Base-by-base conservation (phyloP, 1,140 invertebrate species). In the Mya arenaria region DNA sequence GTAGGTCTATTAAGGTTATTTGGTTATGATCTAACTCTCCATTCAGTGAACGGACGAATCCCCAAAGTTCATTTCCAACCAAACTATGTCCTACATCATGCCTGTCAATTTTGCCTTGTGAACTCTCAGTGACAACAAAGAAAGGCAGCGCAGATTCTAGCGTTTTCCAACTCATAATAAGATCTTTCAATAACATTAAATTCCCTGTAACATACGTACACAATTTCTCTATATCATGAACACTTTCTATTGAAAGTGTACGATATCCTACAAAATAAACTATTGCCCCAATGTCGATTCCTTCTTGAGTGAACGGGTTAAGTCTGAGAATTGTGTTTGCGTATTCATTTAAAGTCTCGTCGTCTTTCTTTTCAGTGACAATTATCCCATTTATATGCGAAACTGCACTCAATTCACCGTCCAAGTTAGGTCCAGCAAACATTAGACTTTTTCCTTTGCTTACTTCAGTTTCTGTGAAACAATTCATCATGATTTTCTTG, bases 31-130 rank as follows among this genome's bases (percentile, higher is more conserved):
- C 58, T 25, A 68, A 78, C 56, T 78, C 75, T 6, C 66, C 19
- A 28, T 68, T 41, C 1, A 78, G 25, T 17, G 75, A 65, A 6
- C 75, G 62, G 37, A 68, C 36, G 23, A 68, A 78, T 8, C 75
- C 75, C 75, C 75, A 78, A 19, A 78, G 75, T 56, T 66, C 65
- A 39, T 15, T 30, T 19, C 75, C 65, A 1, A 36, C 13, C 10
- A 75, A n/a, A 23, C 63, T 75, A 4, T 62, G 4, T 48, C 23
- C n/a, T 52, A 34, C n/a, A 17, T 10, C 23, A 2, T 30, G 3
- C 1, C 1, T 36, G 1, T 30, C 5, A 25, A 72, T 37, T 19
- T 19, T 72, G 15, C 25, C 15, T 63, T 78, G 75, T 37, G 75
- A 37, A 34, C 68, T 78, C 41, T 78, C 60, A 10, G 62, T 56